Percentiles rank a stretch among this genome's conserved stretches.
These are phyloP conservation scores for Syndactyla subalaris DNA, from an alignment of 2,797 vertebrate species.

Conservation along the genomic window DNA sequence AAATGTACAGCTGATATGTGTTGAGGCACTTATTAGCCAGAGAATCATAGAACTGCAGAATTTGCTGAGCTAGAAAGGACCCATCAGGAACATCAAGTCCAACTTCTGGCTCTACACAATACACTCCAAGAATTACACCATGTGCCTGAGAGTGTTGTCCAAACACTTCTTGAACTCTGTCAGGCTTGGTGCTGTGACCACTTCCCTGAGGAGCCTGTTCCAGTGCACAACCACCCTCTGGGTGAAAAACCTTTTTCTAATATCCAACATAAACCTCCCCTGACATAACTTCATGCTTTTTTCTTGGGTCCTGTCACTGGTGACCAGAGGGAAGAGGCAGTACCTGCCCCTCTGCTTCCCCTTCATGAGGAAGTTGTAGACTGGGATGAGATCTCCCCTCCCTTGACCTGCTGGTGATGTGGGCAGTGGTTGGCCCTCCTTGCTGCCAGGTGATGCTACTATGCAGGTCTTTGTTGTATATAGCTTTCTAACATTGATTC, in stretches of 20 bases:
- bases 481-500: not conserved
- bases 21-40: not conserved
- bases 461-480: not conserved
- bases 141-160: not conserved
- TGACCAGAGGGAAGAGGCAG: not conserved
- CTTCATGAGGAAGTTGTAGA: not conserved
- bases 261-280: not conserved
- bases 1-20: not conserved
- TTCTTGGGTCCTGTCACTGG: too few species aligned
- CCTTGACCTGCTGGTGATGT: rapidly evolving
- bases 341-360: not conserved
- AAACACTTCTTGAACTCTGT: not conserved
- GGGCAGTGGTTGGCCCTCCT: rapidly evolving
- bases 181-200: not conserved
- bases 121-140: not conserved
- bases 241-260: not conserved
- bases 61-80: not conserved
- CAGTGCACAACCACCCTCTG: rapidly evolving
- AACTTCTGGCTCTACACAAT: not conserved
- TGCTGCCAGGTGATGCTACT: not conserved
- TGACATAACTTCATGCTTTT: not conserved
- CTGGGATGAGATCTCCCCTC: not conserved
- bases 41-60: not conserved
- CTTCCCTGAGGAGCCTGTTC: not conserved
- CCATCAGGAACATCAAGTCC: not conserved